A percentile compares a stretch with the other conserved stretches of the same genome.
Conservation (phyloP, 2,888 invertebrate genomes). For the Sinopyrophorus schimmeli region DNA sequence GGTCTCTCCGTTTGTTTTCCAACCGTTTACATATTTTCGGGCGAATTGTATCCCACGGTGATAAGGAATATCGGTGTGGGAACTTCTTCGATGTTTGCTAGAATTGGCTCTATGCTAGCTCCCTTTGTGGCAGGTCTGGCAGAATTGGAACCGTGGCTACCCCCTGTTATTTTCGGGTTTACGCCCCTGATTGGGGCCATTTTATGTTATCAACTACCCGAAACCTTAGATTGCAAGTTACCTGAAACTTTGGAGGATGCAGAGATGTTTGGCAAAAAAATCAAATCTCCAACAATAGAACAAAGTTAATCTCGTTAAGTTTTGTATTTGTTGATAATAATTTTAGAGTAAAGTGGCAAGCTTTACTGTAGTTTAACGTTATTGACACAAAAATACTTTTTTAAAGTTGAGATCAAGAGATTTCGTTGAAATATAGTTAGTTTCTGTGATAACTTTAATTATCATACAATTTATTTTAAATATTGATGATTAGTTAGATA, state of each 20-base stretch:
- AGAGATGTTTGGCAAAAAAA: slow-evolving; percentile 61
- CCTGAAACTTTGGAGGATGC: slow-evolving; percentile 83
- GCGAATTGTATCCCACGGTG: slow-evolving; percentile 88
- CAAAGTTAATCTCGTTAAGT: too few species aligned
- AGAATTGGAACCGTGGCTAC: slow-evolving; percentile 61
- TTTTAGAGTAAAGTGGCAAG: too few species aligned
- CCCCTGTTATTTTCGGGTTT: slow-evolving; percentile 73
- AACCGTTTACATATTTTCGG: slow-evolving; percentile 83
- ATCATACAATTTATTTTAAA: too few species aligned
- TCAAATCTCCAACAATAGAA: too few species aligned
- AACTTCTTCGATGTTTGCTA: slow-evolving; percentile 80
- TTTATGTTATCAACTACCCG: slow-evolving; percentile 72
- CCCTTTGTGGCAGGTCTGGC: slow-evolving; percentile 76
- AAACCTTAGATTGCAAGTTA: slow-evolving; percentile 74
- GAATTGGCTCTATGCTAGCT: slow-evolving; percentile 83
- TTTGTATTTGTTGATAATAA: too few species aligned
- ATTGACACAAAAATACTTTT: too few species aligned
- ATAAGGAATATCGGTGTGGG: slow-evolving; percentile 87
- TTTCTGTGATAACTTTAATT: too few species aligned
- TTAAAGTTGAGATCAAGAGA: too few species aligned
- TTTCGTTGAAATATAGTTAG: too few species aligned
- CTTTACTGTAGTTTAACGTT: too few species aligned
- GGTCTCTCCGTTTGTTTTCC: slow-evolving; percentile 84
- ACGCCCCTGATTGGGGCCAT: slow-evolving; percentile 70
- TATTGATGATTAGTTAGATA: too few species aligned